Evolutionary conservation across 2,113 vertebrate species (phyloP), one percentile per base, ranked within the genome.

Genomic region (Porphyrio hochstetteri): DNA sequence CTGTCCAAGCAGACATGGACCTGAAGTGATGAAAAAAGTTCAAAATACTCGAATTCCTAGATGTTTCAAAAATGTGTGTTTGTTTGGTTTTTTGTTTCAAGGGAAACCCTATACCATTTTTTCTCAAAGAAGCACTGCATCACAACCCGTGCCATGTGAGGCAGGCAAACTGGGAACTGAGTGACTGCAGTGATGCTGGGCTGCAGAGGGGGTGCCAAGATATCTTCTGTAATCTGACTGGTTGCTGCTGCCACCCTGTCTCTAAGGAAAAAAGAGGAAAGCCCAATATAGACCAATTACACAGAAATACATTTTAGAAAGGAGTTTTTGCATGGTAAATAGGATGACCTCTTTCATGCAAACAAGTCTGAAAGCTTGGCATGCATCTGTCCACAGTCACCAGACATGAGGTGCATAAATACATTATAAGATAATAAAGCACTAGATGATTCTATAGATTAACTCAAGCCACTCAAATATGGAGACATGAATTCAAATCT

Each of bases 1-100:
- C 94, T 97, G 96, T 96, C 95, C 94, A 97, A 93, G 93, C 78
- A 97, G 94, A 95, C 85, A 97, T 95, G 92, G 90, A 96, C 94
- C 95, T 97, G 93, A 97, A 97, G 95, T 95, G 92, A 96, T 71
- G 96, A 96, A 97, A 97, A 97, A 97, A 96, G 96, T 96, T 97
- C 95, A 95, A 96, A 97, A 96, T 64, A 96, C 88, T 95, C 53
- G 50, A 97, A 96, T 96, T 96, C 88, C 92, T 94, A 82, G 13
- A 91, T n/a, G 53, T 84, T 95, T 91, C 77, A 91, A 89, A 93
- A 82, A 59, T 75, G 44, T 46, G 3, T 46, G 44, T 46, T 50
- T 68, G 44, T 65, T 79, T 46, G 70, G 40, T 67, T 79, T 79
- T 80, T 84, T 65, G 63, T 65, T 40, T 67, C 74, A 92, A 88